Evolutionary conservation across 2,113 vertebrate genomes (phyloP), one percentile per base, ranked within the genome.

Genomic region (Prionailurus bengalensis): DNA sequence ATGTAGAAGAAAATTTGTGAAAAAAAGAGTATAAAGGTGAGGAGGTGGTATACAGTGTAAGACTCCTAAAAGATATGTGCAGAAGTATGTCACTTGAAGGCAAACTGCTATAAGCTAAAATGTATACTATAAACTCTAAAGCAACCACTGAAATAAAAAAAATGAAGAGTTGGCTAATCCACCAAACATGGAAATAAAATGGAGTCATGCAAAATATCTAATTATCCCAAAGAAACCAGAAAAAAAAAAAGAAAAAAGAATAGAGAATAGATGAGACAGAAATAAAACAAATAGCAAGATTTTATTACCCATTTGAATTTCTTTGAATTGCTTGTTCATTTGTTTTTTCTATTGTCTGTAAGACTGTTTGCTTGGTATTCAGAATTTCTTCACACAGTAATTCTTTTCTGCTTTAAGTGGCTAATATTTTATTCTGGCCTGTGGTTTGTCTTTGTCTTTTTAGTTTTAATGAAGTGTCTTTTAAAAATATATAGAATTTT

Each of bases 351-450:
- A 4, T 83, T 85, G 66, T 91, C 36, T 84, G 8, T 92, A 53
- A 89, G 63, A 39, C 25, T 31, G 1, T 53, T 92, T 70, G 33
- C 53, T 84, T 71, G 70, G 65, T 88, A 68, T 83, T 58, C 88
- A 61, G 68, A 39, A 53, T 91, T 81, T 91, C 82, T 70, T 92
- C 29, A 74, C 39, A 36, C 42, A 42, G 19, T 48, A 68, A 51
- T 88, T 88, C 27, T 95, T 92, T 94, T 81, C 31, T 76, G n/a
- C 36, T 66, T 91, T 48, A 82, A 81, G 16, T 83, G 39, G 42
- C 58, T 87, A 51, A 76, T 94, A 85, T 33, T 91, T 91, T 66
- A 76, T 66, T 70, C 29, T 12, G 81, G 16, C n/a, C 17, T 70
- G 39, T 70, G 68, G 81, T 85, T 48, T 83, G 17, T 86, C 19